Base-by-base conservation (phyloP, 1,140 invertebrate species). In the Papilio polyxenes region DNA sequence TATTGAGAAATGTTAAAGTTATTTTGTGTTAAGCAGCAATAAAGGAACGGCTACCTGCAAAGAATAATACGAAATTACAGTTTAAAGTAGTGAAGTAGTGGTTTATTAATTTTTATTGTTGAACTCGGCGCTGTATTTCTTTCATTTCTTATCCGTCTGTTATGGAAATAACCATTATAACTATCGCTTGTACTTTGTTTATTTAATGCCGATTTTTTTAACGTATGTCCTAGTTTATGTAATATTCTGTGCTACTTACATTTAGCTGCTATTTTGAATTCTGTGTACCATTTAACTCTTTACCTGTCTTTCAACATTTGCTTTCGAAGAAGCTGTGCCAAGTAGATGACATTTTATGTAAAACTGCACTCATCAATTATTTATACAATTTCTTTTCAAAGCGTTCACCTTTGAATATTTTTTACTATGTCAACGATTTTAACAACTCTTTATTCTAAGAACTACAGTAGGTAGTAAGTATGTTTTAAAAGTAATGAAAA, bases 1-100 rank as follows among this genome's bases (percentile, higher is more conserved):
- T 20, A 13, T 62, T 17, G n/a, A 62, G 56, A 62, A 62, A 62
- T 62, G 51, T 48, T 81, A 31, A n/a, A n/a, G 23, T 53, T 53
- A 53, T 15, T 13, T 17, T 53, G 17, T 5, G 51, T 53, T 53
- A 5, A 53, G 51, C 15, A 53, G 15, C 15, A 17, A 17, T 53
- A 53, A 7, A 6, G 15, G 51, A 51, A 13, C 4, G 49, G 1
- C 10, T 51, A 13, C 1, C 9, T 2, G 49, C 7, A 44, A 44
- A 44, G 10, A 13, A 13, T 13, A 53, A 17, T 5, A 53, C 15
- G 15, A 17, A 13, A 13, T 17, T 17, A 53, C 15, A 53, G 51
- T 7, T 53, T 53, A 17, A 4, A 53, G 49, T 51, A 0, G 23
- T 31, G 23, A 53, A 53, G 15, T 53, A 53, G 51, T 15, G 0